Evolutionary conservation across 2,797 vertebrate genomes (phyloP).

Genomic region (Siniperca obscura): DNA sequence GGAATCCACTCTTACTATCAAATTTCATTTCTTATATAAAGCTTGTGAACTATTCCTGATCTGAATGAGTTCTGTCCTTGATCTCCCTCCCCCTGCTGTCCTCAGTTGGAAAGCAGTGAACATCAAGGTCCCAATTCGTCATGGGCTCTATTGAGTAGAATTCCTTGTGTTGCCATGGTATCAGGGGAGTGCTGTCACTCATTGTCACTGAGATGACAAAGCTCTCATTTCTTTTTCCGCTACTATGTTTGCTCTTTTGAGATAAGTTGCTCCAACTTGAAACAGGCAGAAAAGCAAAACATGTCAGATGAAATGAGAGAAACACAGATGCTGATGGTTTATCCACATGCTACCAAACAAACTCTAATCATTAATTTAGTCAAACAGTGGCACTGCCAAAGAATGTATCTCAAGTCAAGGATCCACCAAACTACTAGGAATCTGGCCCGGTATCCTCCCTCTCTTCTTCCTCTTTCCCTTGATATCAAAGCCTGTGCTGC

Average conservation of each 20-base stretch:
- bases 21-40: slow-evolving; percentile 38
- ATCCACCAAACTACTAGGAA: slow-evolving; percentile 47
- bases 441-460: slow-evolving; percentile 33
- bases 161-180: slow-evolving; percentile 83
- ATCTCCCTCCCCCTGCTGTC: slow-evolving; percentile 61
- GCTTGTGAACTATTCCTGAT: slow-evolving; percentile 35
- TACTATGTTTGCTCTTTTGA: slow-evolving; percentile 47
- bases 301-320: slow-evolving; percentile 17
- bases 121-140: slow-evolving; percentile 80
- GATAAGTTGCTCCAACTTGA: slow-evolving; percentile 8
- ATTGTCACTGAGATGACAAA: slow-evolving; percentile 64
- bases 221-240: slow-evolving; percentile 48
- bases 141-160: slow-evolving; percentile 71
- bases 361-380: slow-evolving; percentile 42
- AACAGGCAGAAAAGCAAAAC: slow-evolving; percentile 20
- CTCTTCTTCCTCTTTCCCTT: slow-evolving; percentile 43
- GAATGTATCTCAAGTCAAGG: slow-evolving; percentile 29
- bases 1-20: slow-evolving; percentile 6
- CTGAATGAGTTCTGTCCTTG: slow-evolving; percentile 55
- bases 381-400: slow-evolving; percentile 37
- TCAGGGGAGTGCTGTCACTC: slow-evolving; percentile 74
- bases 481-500: slow-evolving; percentile 48
- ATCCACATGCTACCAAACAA: slow-evolving; percentile 12
- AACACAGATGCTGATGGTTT: slow-evolving; percentile 13
- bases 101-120: slow-evolving; percentile 63